Conservation (phyloP, 2,113 vertebrate species). For the Pipa parva region DNA sequence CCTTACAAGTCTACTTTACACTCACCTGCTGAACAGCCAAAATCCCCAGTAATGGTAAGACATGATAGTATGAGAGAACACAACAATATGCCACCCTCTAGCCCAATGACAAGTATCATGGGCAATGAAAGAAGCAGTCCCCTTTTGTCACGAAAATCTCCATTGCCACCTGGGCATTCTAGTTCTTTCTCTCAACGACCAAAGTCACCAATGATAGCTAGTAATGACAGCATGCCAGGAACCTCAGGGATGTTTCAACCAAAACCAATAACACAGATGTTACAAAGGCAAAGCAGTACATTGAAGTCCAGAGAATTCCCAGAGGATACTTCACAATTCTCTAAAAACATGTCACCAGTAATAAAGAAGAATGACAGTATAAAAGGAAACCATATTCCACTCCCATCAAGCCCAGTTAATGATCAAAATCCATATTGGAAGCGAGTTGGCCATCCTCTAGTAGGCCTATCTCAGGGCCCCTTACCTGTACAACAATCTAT, state of each 20-base stretch:
- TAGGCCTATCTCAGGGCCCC: slow-evolving; percentile 60
- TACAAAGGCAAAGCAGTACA: slow-evolving; percentile 41
- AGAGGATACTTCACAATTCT: not conserved
- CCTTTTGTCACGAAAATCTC: not conserved
- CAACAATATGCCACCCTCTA: slow-evolving; percentile 3
- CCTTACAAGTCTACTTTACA: not conserved
- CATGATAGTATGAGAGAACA: slow-evolving; percentile 12
- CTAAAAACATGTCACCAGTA: slow-evolving; percentile 33
- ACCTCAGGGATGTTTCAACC: slow-evolving; percentile 29
- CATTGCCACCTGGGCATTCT: not conserved
- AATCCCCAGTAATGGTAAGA: slow-evolving; percentile 27
- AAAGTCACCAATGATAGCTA: slow-evolving; percentile 38
- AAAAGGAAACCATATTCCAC: slow-evolving; percentile 20
- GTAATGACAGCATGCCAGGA: slow-evolving; percentile 26
- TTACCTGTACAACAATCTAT: slow-evolving; percentile 58
- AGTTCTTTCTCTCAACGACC: not conserved
- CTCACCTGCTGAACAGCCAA: slow-evolving; percentile 20
- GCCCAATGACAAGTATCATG: slow-evolving; percentile 5
- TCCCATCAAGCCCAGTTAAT: slow-evolving; percentile 13
- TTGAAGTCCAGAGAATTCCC: not conserved
- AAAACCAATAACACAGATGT: slow-evolving; percentile 53
- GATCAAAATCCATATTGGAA: slow-evolving; percentile 49
- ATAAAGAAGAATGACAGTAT: slow-evolving; percentile 12
- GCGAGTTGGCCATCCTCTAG: slow-evolving; percentile 59
- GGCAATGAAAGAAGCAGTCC: not conserved